Evolutionary conservation across 2,888 invertebrate species (phyloP).

Genomic region (Kryphioiulus occultus): DNA sequence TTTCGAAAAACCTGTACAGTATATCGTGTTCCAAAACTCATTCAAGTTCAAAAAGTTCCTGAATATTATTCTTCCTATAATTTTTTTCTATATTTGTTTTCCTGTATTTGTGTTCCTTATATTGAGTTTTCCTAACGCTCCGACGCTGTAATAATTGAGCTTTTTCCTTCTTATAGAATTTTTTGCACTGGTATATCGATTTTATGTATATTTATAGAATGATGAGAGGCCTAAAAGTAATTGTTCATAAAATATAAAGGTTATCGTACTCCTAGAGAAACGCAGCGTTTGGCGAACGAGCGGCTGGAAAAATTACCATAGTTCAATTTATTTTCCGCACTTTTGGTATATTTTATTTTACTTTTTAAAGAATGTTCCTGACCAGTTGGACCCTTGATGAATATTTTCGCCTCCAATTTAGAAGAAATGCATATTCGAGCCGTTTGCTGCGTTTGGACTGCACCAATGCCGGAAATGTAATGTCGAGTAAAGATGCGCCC

Average conservation of each 20-base stretch:
- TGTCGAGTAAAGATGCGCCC: neutral
- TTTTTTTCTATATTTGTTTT: neutral
- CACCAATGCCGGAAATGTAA: neutral
- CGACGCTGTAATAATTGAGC: neutral
- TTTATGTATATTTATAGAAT: slow-evolving; percentile 31
- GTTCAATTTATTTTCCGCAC: neutral
- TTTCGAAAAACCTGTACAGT: too few relatives aligned
- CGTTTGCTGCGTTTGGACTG: neutral
- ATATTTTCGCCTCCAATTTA: neutral
- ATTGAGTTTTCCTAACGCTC: neutral
- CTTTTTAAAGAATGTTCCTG: neutral
- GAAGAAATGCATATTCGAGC: slow-evolving; percentile 29
- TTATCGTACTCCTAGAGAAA: slow-evolving; percentile 3
- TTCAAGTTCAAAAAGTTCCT: neutral
- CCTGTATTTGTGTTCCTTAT: neutral
- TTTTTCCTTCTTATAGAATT: neutral
- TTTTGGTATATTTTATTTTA: neutral
- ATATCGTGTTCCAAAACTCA: slow-evolving; percentile 1
- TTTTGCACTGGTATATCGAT: neutral
- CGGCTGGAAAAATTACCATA: neutral
- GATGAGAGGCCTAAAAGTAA: slow-evolving; percentile 2
- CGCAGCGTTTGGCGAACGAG: neutral
- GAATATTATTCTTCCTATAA: neutral
- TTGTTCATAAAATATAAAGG: neutral
- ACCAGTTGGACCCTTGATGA: neutral